Evolutionary conservation across 2,888 invertebrate genomes (phyloP), one percentile per base, ranked within the genome.

Genomic region (Hofmannophila pseudospretella): DNA sequence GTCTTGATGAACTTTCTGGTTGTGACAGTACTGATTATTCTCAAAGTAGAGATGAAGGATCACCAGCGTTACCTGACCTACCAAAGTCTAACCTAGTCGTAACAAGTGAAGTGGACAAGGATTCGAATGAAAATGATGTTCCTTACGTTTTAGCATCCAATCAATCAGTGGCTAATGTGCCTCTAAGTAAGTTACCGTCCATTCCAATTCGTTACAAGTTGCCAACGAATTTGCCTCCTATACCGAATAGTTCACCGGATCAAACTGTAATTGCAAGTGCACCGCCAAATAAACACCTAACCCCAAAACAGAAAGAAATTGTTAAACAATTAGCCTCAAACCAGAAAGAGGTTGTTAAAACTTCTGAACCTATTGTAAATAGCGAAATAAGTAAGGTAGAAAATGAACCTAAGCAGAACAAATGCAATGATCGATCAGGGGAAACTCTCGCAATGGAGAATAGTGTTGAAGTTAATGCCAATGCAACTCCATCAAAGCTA

Each of bases 21-120:
- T 68, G 70, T 68, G 84, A 81, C 58, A 80, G 79, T 54, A 71
- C 74, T 2, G 82, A 84, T 54, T 81, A 75, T 55, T 85, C 86
- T 16, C 85, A 85, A 63, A 86, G 84, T 53, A 73, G 79, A 63
- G 85, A 85, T 54, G 84, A 84, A 9, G 39, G 54, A 26, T 79
- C 79, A 12, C 77, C 79, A 4, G 45, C 55, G 30, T 40, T 47
- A 27, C 46, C 62, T 20, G 69, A 72, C 39, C 48, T 45, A 37
- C 44, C 57, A 23, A 59, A 52, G 38, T 29, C 43, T 33, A 49
- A 41, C 42, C 54, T 57, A 45, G 40, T 45, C 42, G 47, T 51
- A 20, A 32, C 46, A 19, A 47, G 47, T 51, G 63, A 59, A 32
- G 37, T 31, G 32, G 49, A 47, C 40, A 55, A 39, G 27, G 40